phyloP scores from a whole-genome alignment of 2,797 vertebrate species.

The Pygocentrus nattereri region DNA sequence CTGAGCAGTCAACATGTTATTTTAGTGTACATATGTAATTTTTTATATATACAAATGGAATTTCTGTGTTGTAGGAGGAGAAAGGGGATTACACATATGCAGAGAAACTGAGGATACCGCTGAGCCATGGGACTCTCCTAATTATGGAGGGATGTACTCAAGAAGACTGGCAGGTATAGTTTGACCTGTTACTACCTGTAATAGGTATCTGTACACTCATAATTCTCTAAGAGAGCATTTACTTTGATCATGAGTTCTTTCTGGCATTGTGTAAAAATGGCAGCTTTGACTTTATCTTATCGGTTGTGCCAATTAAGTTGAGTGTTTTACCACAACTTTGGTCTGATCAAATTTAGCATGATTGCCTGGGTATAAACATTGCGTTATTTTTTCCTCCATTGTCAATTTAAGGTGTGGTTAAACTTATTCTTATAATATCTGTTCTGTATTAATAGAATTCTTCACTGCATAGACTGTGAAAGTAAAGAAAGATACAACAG shows the following conservation, averaged over 20 bases:
- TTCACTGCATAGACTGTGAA: neutral
- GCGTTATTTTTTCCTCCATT: too few relatives aligned
- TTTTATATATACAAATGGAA: neutral
- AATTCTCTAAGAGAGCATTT: too few relatives aligned
- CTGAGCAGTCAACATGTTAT: too few relatives aligned
- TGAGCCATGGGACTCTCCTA: slow-evolving; percentile 89
- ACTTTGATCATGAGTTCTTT: too few relatives aligned
- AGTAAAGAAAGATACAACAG: neutral
- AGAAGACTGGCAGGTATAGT: slow-evolving; percentile 93
- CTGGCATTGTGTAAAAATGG: too few relatives aligned
- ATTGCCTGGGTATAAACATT: too few relatives aligned
- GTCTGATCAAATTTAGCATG: too few relatives aligned
- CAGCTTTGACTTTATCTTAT: too few relatives aligned
- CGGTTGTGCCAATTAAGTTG: too few relatives aligned
- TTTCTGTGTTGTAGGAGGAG: slow-evolving; percentile 81
- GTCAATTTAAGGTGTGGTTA: too few relatives aligned
- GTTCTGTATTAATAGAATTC: neutral
- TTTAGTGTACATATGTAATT: neutral
- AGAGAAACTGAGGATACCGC: slow-evolving; percentile 85
- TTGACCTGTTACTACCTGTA: neutral
- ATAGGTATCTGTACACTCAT: neutral
- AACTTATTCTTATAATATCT: neutral
- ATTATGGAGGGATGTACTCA: slow-evolving; percentile 94
- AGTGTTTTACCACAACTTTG: too few relatives aligned
- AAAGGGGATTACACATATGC: slow-evolving; percentile 88